Conservation (phyloP, 2,113 vertebrate genomes). For the Falcunculus frontatus region DNA sequence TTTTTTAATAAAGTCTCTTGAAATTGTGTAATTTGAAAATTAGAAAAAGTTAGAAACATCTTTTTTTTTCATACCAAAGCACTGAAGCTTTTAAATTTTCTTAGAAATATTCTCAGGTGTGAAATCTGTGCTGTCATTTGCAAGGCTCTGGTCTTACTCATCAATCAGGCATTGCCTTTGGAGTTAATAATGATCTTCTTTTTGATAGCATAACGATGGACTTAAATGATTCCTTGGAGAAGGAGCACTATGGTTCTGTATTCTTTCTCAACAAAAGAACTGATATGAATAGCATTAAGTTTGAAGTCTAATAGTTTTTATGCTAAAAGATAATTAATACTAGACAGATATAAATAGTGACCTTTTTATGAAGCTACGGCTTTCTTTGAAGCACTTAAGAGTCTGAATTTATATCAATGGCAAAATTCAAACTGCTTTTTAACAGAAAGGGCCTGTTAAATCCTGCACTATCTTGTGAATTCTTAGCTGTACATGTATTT, state of each 20-base stretch:
- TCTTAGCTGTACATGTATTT: not conserved
- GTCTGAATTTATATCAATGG: not conserved
- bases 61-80: not conserved
- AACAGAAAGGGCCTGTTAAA: no score
- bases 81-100: not conserved
- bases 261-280: not conserved
- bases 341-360: not conserved
- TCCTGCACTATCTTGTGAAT: constrained; percentile 11
- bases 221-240: not conserved
- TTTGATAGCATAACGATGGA: not conserved
- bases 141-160: not conserved
- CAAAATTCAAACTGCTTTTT: constrained; percentile 19
- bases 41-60: not conserved
- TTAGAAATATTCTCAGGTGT: not conserved
- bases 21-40: not conserved
- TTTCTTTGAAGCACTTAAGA: not conserved
- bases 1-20: not conserved
- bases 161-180: not conserved
- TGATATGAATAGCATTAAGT: not conserved
- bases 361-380: not conserved
- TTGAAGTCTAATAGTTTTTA: not conserved
- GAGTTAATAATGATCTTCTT: not conserved
- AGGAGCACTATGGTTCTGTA: not conserved
- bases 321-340: not conserved
- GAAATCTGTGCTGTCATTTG: not conserved